Evolutionary conservation across 2,113 vertebrate species (phyloP).

Genomic region (Carassius gibelio): DNA sequence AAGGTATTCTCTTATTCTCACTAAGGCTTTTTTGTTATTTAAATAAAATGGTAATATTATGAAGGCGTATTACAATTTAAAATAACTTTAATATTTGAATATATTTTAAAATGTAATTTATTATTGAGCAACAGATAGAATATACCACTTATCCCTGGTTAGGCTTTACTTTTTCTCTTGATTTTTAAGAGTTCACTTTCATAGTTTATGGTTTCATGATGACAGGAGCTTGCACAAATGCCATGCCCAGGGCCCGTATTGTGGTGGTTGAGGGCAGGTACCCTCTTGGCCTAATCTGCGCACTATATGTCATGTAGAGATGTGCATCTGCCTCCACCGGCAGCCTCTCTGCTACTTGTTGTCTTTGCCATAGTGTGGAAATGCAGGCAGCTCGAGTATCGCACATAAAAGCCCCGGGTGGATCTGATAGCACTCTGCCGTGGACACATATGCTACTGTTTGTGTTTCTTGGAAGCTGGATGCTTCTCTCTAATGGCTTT

Average conservation of each 20-base stretch:
- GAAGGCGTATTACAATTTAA: too few species aligned
- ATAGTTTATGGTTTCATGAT: constrained; percentile 34
- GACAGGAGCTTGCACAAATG: constrained; percentile 36
- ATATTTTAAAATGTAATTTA: too few species aligned
- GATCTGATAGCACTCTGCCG: constrained; percentile 63
- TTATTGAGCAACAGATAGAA: too few species aligned
- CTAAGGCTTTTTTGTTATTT: too few species aligned
- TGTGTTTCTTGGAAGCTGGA: constrained; percentile 62
- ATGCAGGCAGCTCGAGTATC: constrained; percentile 68
- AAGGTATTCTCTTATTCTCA: too few species aligned
- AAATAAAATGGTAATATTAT: too few species aligned
- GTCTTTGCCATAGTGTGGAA: constrained; percentile 73
- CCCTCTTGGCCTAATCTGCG: constrained; percentile 52
- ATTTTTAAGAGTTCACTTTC: background rate
- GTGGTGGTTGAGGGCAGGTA: constrained; percentile 41
- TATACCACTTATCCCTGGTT: too few species aligned
- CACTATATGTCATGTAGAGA: constrained; percentile 68
- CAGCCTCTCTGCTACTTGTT: constrained; percentile 68
- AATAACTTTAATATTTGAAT: too few species aligned
- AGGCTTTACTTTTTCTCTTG: too few species aligned
- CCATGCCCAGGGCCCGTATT: constrained; percentile 23
- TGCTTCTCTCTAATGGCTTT: constrained; percentile 54
- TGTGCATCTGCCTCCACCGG: constrained; percentile 67
- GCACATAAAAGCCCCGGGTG: constrained; percentile 51
- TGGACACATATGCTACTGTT: constrained; percentile 52